A percentile compares a stretch with the other conserved stretches of the same genome.
Evolutionary conservation across 2,888 invertebrate species (phyloP).

Genomic region (Rhingia campestris): DNA sequence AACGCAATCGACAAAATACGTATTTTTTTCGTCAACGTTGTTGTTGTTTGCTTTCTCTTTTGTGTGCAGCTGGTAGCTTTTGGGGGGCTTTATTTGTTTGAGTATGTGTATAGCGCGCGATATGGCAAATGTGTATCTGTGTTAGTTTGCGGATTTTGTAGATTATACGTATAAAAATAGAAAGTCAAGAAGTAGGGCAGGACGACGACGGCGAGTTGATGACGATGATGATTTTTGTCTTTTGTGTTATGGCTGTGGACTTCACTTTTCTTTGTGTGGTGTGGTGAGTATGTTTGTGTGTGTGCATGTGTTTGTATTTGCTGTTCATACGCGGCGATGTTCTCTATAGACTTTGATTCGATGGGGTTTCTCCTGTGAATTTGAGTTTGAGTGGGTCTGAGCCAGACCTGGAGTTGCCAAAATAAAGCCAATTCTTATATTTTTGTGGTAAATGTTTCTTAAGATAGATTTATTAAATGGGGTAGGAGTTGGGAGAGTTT

Average conservation of each 20-base stretch:
- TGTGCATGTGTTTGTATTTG: not conserved
- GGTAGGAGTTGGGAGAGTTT: too few relatives aligned
- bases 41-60: constrained; percentile 50
- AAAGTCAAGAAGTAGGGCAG: constrained; percentile 73
- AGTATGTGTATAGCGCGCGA: not conserved
- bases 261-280: constrained; percentile 1
- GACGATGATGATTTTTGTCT: constrained; percentile 45
- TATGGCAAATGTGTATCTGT: constrained; percentile 32
- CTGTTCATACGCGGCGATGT: not conserved
- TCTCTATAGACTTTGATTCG: constrained; percentile 26
- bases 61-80: constrained; percentile 67
- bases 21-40: constrained; percentile 16
- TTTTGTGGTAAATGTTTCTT: not conserved
- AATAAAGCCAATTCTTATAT: not conserved
- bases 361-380: constrained; percentile 15
- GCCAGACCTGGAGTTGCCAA: constrained; percentile 16
- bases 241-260: constrained; percentile 16
- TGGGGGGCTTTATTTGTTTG: constrained; percentile 63
- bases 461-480: too few relatives aligned
- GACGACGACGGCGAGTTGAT: constrained; percentile 63
- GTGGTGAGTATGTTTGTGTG: constrained; percentile 12
- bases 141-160: constrained; percentile 75
- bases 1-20: constrained; percentile 44
- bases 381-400: constrained; percentile 10
- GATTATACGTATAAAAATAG: constrained; percentile 76